Conservation (phyloP, 1,140 invertebrate species). For the Himalopsyche phryganea region DNA sequence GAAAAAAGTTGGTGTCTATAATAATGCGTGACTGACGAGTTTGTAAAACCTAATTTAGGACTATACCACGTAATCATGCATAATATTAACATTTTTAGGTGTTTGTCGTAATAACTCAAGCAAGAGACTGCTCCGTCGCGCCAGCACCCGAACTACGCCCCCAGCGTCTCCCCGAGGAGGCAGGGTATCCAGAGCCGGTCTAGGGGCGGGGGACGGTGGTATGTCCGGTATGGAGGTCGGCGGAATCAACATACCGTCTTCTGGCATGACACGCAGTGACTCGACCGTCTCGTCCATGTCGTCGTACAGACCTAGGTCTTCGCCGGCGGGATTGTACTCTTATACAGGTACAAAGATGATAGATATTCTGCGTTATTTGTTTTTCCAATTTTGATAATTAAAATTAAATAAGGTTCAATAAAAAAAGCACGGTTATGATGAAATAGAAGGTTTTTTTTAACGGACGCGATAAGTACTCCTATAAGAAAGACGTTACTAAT, state of each 20-base stretch:
- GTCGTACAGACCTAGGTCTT: constrained; percentile 62
- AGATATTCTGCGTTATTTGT: too few relatives aligned
- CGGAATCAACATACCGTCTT: constrained; percentile 40
- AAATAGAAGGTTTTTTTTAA: too few relatives aligned
- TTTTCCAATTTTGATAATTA: too few relatives aligned
- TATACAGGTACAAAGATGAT: constrained; percentile 61
- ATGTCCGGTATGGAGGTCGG: constrained; percentile 40
- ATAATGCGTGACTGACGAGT: too few relatives aligned
- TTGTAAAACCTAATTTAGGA: too few relatives aligned
- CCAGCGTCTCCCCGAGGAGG: constrained; percentile 45
- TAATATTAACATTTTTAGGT: too few relatives aligned
- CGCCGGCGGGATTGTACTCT: constrained; percentile 68
- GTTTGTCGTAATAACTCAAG: constrained; percentile 55
- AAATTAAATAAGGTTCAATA: too few relatives aligned
- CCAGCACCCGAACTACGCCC: constrained; percentile 39
- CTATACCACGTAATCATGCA: too few relatives aligned
- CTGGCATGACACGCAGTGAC: constrained; percentile 41
- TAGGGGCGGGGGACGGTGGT: constrained; percentile 45
- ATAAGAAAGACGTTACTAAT: too few relatives aligned
- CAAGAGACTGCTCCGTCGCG: constrained; percentile 28
- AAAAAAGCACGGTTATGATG: too few relatives aligned
- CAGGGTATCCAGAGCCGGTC: constrained; percentile 34
- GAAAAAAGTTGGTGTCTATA: too few relatives aligned
- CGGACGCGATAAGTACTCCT: too few relatives aligned
- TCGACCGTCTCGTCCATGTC: constrained; percentile 58